A percentile compares a stretch with the other conserved stretches of the same genome.
Conservation (phyloP, 2,888 invertebrate genomes). For the Melanotus villosus region DNA sequence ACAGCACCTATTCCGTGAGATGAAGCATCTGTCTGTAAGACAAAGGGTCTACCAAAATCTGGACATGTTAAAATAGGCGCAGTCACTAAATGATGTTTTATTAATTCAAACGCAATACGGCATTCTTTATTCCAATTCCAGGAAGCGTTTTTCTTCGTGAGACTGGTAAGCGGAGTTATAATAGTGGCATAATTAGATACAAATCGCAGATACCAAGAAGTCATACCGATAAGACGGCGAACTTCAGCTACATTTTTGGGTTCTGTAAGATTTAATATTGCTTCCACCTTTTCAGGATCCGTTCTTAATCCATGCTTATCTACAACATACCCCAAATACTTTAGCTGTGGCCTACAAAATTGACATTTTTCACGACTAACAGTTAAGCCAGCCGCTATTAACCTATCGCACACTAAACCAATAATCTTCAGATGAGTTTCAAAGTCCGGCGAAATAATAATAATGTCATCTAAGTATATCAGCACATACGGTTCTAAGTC, state of each 20-base stretch:
- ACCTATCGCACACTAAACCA: constrained; percentile 45
- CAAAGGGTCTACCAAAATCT: background rate
- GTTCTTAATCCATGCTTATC: constrained; percentile 46
- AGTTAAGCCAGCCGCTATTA: constrained; percentile 46
- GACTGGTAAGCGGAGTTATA: background rate
- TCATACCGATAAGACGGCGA: constrained; percentile 41
- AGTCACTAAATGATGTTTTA: background rate
- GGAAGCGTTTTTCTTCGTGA: background rate
- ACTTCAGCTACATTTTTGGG: constrained; percentile 39
- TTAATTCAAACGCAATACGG: background rate
- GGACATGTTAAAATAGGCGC: background rate
- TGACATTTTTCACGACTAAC: constrained; percentile 33
- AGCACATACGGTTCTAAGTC: constrained; percentile 49
- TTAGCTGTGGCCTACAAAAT: constrained; percentile 37
- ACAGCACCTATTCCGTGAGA: constrained; percentile 14
- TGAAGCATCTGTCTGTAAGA: constrained; percentile 26
- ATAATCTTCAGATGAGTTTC: constrained; percentile 39
- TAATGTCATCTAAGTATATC: constrained; percentile 52
- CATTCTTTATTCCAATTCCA: constrained; percentile 13
- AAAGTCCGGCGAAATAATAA: constrained; percentile 44
- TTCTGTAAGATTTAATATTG: constrained; percentile 37
- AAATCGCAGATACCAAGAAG: constrained; percentile 35
- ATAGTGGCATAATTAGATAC: background rate
- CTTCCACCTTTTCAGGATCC: constrained; percentile 42
- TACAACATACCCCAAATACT: constrained; percentile 57